Conservation (phyloP, 2,888 invertebrate genomes). For the Nomada goodeniana region DNA sequence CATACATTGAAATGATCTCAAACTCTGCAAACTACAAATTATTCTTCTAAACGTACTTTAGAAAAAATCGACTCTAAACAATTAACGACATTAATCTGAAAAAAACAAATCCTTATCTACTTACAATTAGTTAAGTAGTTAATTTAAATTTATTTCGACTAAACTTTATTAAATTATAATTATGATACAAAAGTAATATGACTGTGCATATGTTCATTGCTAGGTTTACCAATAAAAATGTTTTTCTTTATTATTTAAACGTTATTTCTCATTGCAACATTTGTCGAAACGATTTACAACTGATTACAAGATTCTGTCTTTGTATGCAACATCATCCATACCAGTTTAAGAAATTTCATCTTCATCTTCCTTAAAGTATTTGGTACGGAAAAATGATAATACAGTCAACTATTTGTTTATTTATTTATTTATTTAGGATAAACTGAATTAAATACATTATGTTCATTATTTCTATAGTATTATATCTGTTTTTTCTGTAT, state of each 20-base stretch:
- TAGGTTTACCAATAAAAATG: not conserved
- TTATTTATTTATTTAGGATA: conserved; percentile 63
- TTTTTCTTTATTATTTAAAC: not conserved
- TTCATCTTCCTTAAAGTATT: conserved; percentile 35
- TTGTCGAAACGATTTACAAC: conserved; percentile 2
- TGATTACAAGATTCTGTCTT: conserved; percentile 4
- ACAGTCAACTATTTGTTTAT: conserved; percentile 72
- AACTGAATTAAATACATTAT: conserved; percentile 61
- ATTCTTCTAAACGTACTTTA: conserved; percentile 17
- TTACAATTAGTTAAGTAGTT: not conserved
- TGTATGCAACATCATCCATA: not conserved
- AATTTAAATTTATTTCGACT: conserved; percentile 10
- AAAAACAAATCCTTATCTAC: not conserved
- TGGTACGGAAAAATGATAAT: conserved; percentile 43
- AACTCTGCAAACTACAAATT: conserved; percentile 15
- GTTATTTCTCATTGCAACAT: conserved; percentile 26
- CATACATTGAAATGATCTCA: conserved; percentile 34
- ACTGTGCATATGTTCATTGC: not conserved
- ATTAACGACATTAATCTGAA: conserved; percentile 6
- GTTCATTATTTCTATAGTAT: conserved; percentile 71
- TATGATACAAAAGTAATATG: not conserved
- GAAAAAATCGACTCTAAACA: conserved; percentile 1
- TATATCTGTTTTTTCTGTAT: conserved; percentile 63
- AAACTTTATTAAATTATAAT: not conserved
- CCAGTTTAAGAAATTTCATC: conserved; percentile 11